A percentile compares a stretch with the other conserved stretches of the same genome.
phyloP scores from a whole-genome alignment of 35 echinoderm and acorn worm genomes.

The Hemicentrotus pulcherrimus region DNA sequence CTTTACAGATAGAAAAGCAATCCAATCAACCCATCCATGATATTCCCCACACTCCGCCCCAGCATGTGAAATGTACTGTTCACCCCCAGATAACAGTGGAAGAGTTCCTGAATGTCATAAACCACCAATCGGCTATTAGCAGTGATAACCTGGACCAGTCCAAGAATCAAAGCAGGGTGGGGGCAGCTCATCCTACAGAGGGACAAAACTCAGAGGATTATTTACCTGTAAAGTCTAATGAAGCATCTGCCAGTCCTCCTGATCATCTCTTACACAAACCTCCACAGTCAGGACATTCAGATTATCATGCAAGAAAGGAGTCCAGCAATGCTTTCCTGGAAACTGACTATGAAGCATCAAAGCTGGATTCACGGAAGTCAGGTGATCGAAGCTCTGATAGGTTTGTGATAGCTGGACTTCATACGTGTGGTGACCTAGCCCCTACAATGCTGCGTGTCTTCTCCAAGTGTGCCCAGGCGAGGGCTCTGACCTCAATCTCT shows the following conservation, averaged over 20 bases:
- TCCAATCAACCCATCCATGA: not conserved
- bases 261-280: not conserved
- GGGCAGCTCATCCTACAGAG: not conserved
- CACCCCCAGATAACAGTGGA: conserved; percentile 77
- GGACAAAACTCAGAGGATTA: not conserved
- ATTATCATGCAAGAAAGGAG: not conserved
- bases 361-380: not conserved
- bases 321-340: not conserved
- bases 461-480: conserved; percentile 57
- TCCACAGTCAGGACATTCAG: not conserved
- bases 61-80: conserved; percentile 79
- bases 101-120: conserved; percentile 75
- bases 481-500: conserved; percentile 66
- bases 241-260: not conserved
- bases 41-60: conserved; percentile 44
- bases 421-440: conserved; percentile 86
- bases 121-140: conserved; percentile 22
- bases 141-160: conserved; percentile 29
- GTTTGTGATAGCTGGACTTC: conserved; percentile 76
- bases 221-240: not conserved
- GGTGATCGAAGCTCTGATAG: not conserved
- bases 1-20: not conserved
- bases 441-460: conserved; percentile 88
- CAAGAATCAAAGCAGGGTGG: not conserved
- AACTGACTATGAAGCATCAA: not conserved